Conservation (phyloP, 2,113 vertebrate species). For the Pomatostomus ruficeps region DNA sequence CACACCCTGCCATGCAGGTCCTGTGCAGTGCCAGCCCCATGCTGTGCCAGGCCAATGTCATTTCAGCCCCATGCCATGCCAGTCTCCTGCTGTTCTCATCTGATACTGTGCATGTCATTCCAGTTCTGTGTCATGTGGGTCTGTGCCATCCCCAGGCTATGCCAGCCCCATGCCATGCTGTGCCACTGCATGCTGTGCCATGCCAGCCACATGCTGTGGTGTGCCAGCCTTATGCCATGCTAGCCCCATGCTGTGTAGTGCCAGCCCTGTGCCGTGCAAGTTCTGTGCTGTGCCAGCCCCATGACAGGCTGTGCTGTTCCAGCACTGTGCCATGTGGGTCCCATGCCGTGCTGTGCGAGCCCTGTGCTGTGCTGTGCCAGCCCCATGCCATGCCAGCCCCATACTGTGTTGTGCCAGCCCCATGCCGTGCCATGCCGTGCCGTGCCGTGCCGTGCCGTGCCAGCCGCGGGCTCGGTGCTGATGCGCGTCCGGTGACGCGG, state of each 20-base stretch:
- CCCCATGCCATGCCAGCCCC: neutral
- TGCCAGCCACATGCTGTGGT: neutral
- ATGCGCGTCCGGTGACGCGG: neutral
- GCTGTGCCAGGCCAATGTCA: neutral
- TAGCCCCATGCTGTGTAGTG: neutral
- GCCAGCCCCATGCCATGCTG: accelerated
- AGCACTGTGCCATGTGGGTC: neutral
- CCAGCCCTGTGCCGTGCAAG: neutral
- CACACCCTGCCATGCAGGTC: neutral
- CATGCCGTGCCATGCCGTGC: neutral
- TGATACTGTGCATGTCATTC: neutral
- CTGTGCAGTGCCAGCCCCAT: accelerated
- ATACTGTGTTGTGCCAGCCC: neutral
- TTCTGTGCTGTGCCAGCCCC: neutral
- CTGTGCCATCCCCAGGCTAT: too few species aligned
- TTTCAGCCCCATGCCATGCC: neutral
- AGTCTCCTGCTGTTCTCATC: neutral
- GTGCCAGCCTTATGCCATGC: neutral
- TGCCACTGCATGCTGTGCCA: neutral
- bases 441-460: neutral
- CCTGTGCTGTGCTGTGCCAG: neutral
- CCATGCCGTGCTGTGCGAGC: too few species aligned
- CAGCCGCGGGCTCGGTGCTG: neutral
- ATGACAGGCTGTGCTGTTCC: accelerated
- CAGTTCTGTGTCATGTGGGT: neutral